Evolutionary conservation across 2,888 invertebrate species (phyloP), one percentile per base, ranked within the genome.

Genomic region (Ormyrus labotus): DNA sequence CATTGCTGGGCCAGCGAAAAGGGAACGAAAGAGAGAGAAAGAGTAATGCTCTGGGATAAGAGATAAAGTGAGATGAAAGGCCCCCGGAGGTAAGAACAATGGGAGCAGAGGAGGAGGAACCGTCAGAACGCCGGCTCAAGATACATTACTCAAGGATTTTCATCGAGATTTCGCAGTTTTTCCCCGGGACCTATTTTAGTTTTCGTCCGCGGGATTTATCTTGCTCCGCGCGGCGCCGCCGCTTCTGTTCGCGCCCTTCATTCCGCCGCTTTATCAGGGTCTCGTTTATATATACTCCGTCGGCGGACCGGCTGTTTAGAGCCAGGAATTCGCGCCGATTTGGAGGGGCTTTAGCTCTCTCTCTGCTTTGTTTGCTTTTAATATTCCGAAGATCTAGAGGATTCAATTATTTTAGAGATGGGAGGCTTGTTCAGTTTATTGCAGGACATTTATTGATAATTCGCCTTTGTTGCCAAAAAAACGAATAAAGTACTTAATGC

Each of bases 61-160:
- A 73, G 80, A 73, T 60, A 74, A 70, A 75, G 64, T 53, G 73
- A 80, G 70, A 80, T 58, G 70, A 74, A 80, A 75, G 74, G 65
- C 74, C 70, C 64, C 60, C 4, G 55, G 68, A 68, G 68, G 71
- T 78, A 78, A 78, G 78, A 79, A 79, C 78, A 79, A 79, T 73
- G 73, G 55, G 34, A 34, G 34, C 19, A 13, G n/a, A 61, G 58
- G 47, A 45, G 61, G 45, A 6, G 60, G 60, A 13, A 50, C 6
- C 57, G 68, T 68, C 69, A 51, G 61, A 34, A 34, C 69, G 57
- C 47, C 51, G 58, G 64, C 73, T 68, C 61, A 47, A 61, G 81
- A 85, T 84, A 84, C 82, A 84, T 86, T 86, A 86, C 78, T 83
- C 82, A 73, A 84, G 84, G 85, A 86, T 85, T 86, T 86, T 85